Evolutionary conservation across 2,888 invertebrate species (phyloP), one percentile per base, ranked within the genome.

Genomic region (Amblyjoppa fuscipennis): DNA sequence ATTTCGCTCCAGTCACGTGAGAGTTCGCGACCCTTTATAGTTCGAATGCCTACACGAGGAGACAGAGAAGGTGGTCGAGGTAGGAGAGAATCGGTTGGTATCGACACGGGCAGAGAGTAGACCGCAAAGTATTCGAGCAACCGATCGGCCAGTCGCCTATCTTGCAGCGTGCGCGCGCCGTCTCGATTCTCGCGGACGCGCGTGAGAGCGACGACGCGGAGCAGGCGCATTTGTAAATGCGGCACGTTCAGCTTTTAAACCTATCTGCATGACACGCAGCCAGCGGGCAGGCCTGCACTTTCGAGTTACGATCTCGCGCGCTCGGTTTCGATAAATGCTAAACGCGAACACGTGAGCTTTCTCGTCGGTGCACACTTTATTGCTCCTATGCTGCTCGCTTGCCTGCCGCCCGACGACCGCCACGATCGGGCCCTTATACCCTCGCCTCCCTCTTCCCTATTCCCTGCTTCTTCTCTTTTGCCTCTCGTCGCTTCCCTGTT

Each of bases 341-440:
- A 94, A 93, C 93, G 93, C 89, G 91, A 94, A 94, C 93, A 93
- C 93, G 93, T 93, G 93, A 94, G 93, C 93, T 93, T 94, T 92
- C 93, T 93, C 92, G 93, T 93, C 91, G 90, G 78, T 89, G 87
- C 86, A 89, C 91, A 93, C 90, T 93, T 93, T 93, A 93, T 93
- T 92, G 92, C 91, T 51, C 90, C 89, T 82, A 83, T 85, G 89
- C 88, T 82, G 61, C 61, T 16, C 31, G 61, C 61, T 28, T 61
- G 61, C 68, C 78, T 81, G 38, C 70, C 84, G 78, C 82, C 81
- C 74, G 78, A 80, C 82, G 80, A 70, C 66, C 25, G 84, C 89
- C 87, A 88, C 88, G 86, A 89, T 90, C 87, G 79, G 68, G 73
- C 87, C 83, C 80, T 87, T 68, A 71, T 53, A 59, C 74, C 69